Base-by-base conservation (phyloP, 2,888 invertebrate species). In the Atrina japonica region DNA sequence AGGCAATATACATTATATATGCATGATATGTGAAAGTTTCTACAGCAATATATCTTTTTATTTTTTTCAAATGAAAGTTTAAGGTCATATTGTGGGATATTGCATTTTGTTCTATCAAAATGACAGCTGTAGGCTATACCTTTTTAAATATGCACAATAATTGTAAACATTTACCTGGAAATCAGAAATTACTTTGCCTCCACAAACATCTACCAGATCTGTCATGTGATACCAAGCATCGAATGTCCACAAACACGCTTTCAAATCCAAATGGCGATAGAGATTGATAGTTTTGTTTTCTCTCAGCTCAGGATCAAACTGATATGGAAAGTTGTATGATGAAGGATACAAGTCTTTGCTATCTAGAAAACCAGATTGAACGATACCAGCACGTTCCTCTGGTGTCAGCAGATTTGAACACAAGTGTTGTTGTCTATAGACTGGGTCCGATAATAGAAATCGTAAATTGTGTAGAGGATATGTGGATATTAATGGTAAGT, bases 401-500 rank as follows among this genome's bases (percentile, higher is more conserved):
- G 81, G 76, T 53, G 83, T 82, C 53, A 88, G 81, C 11, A 91
- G 76, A n/a, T 91, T 91, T 16, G 91, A 91, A 69, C 91, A 91
- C 14, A 88, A 72, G 72, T 91, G 91, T 50, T 91, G 91, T 56
- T 89, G 88, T 61, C 89, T 77, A 74, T 90, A 90, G 6, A 88
- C 81, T 9, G 88, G 85, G 47, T 91, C 89, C 7, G 90, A 88
- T 59, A 91, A 78, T 16, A 91, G 80, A 73, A 88, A 88, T n/a
- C 87, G 79, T 3, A 89, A 77, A 66, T 91, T 90, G 76, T 89
- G 88, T 3, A 91, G 78, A 3, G 91, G 91, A 50, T 87, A 84
- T 1, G 91, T 91, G 18, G 91, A 91, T 1, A 91, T 82, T 7
- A 91, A 70, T 2, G 91, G 91, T n/a, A 91, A 75, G 86, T 91